These are phyloP conservation scores for Microdon myrmicae DNA, from an alignment of 2,888 invertebrate species.

Conservation along the genomic window DNA sequence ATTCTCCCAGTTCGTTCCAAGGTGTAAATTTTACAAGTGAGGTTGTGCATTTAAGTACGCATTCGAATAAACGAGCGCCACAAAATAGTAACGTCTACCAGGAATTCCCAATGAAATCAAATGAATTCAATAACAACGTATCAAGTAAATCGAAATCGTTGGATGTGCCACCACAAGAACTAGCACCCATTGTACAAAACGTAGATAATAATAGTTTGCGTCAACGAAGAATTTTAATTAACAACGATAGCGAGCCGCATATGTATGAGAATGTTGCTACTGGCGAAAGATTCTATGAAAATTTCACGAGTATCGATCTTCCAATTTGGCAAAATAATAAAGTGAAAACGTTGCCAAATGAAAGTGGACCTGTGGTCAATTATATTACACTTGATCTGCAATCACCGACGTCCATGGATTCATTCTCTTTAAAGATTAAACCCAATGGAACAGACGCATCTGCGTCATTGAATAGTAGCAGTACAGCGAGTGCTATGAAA, in stretches of 20 bases:
- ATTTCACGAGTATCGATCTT: conserved; percentile 59
- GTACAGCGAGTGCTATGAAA: conserved; percentile 18
- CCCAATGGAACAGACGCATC: conserved; percentile 12
- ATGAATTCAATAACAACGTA: conserved; percentile 56
- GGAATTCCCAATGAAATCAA: conserved; percentile 67
- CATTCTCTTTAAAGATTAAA: conserved; percentile 43
- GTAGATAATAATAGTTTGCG: conserved; percentile 18
- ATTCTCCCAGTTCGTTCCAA: conserved; percentile 69
- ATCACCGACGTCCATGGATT: conserved; percentile 59
- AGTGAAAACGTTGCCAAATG: conserved; percentile 22
- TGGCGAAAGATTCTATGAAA: conserved; percentile 62
- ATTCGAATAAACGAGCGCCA: conserved; percentile 59
- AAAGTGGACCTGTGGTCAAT: conserved; percentile 58
- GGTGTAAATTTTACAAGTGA: conserved; percentile 70
- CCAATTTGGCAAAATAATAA: conserved; percentile 52
- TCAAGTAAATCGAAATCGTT: conserved; percentile 57
- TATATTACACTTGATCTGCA: conserved; percentile 66
- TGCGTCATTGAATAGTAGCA: background rate
- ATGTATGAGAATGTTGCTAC: conserved; percentile 60
- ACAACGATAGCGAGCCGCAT: conserved; percentile 55
- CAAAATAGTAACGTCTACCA: conserved; percentile 70
- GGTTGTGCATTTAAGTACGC: conserved; percentile 68
- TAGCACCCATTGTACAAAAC: conserved; percentile 59
- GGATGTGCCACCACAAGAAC: conserved; percentile 64
- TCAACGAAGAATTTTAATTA: conserved; percentile 21